Conservation (phyloP, 64 coral and sea anemone genomes). For the Catalaphyllia jardinei region DNA sequence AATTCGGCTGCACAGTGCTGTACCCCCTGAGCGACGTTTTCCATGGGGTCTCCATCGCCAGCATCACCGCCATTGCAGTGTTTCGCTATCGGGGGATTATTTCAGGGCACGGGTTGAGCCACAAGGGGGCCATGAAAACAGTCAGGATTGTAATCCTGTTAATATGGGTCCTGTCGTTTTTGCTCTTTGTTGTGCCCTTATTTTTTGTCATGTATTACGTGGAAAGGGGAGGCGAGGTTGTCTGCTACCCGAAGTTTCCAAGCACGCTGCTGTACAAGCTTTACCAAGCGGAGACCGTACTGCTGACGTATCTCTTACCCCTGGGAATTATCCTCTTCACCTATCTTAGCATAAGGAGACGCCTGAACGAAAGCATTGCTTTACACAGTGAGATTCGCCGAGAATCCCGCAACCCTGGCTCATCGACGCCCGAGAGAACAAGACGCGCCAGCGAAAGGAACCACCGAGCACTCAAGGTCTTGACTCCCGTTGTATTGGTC, state of each 20-base stretch:
- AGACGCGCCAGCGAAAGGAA: conserved; percentile 48
- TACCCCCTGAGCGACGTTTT: conserved; percentile 90
- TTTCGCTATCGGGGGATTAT: conserved; percentile 83
- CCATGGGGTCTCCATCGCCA: conserved; percentile 82
- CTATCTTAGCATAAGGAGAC: conserved; percentile 66
- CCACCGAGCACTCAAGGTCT: conserved; percentile 58
- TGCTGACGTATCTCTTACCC: conserved; percentile 74
- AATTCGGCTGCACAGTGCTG: conserved; percentile 79
- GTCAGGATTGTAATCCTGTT: conserved; percentile 52
- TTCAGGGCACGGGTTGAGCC: conserved; percentile 56
- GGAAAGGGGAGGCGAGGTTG: neutral
- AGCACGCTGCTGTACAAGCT: conserved; percentile 47
- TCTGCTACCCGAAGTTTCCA: conserved; percentile 69
- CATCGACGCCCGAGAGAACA: neutral
- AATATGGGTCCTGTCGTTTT: conserved; percentile 66
- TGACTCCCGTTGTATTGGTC: conserved; percentile 75
- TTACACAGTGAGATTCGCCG: conserved; percentile 67
- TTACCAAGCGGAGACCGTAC: conserved; percentile 65
- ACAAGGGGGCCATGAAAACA: conserved; percentile 23
- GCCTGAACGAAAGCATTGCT: conserved; percentile 75
- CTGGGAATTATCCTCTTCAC: conserved; percentile 68
- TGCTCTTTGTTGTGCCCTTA: conserved; percentile 75
- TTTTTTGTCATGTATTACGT: conserved; percentile 76
- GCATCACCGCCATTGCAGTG: conserved; percentile 76
- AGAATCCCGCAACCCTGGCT: conserved; percentile 9